Conservation (phyloP, 2,888 invertebrate species). For the Brachylomia viminalis region DNA sequence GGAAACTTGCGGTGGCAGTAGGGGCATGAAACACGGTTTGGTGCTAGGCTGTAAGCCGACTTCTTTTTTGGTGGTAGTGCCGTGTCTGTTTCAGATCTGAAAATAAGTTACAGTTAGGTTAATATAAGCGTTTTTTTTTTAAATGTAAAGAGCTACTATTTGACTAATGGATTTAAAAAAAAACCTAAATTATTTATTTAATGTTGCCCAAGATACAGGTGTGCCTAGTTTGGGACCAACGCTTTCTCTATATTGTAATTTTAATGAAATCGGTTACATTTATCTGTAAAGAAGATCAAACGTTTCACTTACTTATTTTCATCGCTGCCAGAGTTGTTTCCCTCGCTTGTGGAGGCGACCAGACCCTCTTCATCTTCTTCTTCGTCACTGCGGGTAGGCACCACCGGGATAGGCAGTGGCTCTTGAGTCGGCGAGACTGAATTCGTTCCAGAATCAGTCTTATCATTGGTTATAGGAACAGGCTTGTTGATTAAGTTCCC, state of each 20-base stretch:
- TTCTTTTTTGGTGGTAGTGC: constrained; percentile 94
- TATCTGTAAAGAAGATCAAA: not conserved
- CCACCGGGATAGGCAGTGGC: constrained; percentile 94
- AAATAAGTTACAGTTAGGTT: constrained; percentile 65
- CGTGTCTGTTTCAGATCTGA: constrained; percentile 92
- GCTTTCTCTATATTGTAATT: not conserved
- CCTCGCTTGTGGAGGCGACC: constrained; percentile 95
- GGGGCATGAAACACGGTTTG: constrained; percentile 97
- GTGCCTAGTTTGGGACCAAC: not conserved
- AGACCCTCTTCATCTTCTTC: constrained; percentile 95
- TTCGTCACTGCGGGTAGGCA: constrained; percentile 87
- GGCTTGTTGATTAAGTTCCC: constrained; percentile 91
- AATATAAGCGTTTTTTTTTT: not conserved
- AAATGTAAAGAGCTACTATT: not conserved
- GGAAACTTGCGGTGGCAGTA: constrained; percentile 98
- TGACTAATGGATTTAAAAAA: not conserved
- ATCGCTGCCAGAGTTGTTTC: constrained; percentile 95
- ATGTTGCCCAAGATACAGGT: not conserved
- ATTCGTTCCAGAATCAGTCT: constrained; percentile 86
- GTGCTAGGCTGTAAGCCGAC: constrained; percentile 98
- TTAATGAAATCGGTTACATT: not conserved
- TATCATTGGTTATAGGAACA: constrained; percentile 75
- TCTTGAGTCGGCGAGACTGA: constrained; percentile 90
- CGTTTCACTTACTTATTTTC: constrained; percentile 92
- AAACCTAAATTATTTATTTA: not conserved